Evolutionary conservation across 2,113 vertebrate genomes (phyloP).

Genomic region (Deroptyus accipitrinus): DNA sequence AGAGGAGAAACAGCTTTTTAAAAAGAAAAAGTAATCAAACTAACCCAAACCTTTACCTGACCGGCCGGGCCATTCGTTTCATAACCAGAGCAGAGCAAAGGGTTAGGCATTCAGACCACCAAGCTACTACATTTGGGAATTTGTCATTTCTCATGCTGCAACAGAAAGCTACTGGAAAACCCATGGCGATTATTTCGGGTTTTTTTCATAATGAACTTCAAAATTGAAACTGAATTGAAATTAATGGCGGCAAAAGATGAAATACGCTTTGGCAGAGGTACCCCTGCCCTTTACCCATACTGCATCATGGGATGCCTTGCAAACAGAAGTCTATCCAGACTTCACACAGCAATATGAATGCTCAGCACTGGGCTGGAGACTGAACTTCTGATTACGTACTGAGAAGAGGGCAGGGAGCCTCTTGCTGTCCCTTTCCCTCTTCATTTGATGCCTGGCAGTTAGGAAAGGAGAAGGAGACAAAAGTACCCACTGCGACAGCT

Average conservation of each 20-base stretch:
- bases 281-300: not conserved
- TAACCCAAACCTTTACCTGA: not conserved
- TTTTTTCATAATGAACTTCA: not conserved
- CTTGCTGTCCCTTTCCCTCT: not conserved
- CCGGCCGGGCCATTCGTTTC: not conserved
- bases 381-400: not conserved
- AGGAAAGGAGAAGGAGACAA: not conserved
- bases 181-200: not conserved
- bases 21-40: not conserved
- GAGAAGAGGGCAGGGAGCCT: not conserved
- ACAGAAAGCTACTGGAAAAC: not conserved
- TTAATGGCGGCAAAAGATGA: not conserved
- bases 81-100: not conserved
- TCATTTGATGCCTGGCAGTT: not conserved
- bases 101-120: not conserved
- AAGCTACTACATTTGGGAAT: not conserved
- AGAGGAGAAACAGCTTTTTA: not conserved
- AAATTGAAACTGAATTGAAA: not conserved
- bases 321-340: not conserved
- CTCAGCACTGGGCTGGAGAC: fast-evolving
- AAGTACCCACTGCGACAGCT: not conserved
- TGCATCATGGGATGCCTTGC: not conserved
- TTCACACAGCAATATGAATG: not conserved
- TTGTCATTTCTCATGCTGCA: not conserved
- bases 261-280: not conserved